phyloP scores from a whole-genome alignment of 2,888 invertebrate species.

The Phortica magna region DNA sequence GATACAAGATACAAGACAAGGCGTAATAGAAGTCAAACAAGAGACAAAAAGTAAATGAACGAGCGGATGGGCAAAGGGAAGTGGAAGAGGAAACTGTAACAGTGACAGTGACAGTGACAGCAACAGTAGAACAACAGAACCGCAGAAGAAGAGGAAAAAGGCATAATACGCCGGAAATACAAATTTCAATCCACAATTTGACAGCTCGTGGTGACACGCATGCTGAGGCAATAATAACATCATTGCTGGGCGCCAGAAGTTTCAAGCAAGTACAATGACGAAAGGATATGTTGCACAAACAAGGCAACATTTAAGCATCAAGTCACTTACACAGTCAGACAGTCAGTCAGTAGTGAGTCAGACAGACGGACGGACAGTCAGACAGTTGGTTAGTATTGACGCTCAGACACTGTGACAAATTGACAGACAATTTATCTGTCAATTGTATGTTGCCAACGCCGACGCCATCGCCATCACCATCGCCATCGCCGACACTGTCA shows the following conservation, averaged over 20 bases:
- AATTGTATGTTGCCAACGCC: constrained; percentile 57
- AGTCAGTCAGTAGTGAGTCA: background rate
- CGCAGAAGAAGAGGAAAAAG: background rate
- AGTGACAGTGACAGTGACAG: too few relatives aligned
- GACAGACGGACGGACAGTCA: constrained; percentile 16
- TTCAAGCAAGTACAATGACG: background rate
- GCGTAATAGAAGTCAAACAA: too few relatives aligned
- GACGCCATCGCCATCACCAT: background rate
- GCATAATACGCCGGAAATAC: constrained; percentile 15
- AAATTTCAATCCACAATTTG: constrained; percentile 54
- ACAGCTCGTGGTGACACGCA: constrained; percentile 49
- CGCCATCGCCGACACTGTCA: background rate
- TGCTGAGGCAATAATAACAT: constrained; percentile 44
- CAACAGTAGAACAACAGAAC: background rate
- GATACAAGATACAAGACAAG: too few relatives aligned
- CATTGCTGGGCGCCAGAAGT: constrained; percentile 43
- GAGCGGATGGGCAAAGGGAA: too few relatives aligned
- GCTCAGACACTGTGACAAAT: constrained; percentile 66
- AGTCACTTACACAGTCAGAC: constrained; percentile 15
- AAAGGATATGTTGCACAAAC: constrained; percentile 15
- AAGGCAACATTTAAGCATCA: constrained; percentile 34
- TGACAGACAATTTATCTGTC: constrained; percentile 72
- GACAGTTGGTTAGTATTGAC: constrained; percentile 32
- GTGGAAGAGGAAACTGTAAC: too few relatives aligned
- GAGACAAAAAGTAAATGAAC: too few relatives aligned